These are phyloP conservation scores for Mustelus asterias DNA, from an alignment of 2,113 vertebrate genomes.

Conservation along the genomic window DNA sequence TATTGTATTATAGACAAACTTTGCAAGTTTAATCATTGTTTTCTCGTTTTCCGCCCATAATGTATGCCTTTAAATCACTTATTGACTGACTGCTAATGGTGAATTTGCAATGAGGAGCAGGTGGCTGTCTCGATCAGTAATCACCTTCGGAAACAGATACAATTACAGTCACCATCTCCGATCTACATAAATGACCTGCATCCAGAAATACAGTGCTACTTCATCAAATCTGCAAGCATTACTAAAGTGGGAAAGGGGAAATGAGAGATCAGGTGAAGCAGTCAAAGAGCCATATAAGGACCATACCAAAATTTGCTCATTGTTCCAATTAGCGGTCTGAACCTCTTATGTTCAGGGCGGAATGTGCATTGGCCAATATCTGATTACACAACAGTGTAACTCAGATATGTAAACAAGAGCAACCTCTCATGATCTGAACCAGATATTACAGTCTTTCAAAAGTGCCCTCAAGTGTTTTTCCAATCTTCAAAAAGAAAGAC, in stretches of 20 bases:
- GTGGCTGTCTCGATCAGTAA: background rate
- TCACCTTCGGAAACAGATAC: background rate
- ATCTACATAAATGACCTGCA: background rate
- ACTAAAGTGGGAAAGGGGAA: background rate
- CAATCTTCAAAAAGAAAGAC: background rate
- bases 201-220: background rate
- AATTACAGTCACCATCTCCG: background rate
- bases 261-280: background rate
- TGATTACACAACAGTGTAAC: background rate
- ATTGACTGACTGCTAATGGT: background rate
- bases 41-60: too few relatives aligned
- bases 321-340: background rate
- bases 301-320: background rate
- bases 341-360: background rate
- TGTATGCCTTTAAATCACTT: background rate
- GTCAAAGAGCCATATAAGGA: background rate
- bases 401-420: background rate
- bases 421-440: background rate
- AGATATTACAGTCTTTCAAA: background rate
- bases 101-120: background rate
- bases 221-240: background rate
- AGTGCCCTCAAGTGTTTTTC: background rate
- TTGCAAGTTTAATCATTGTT: too few relatives aligned
- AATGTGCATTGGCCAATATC: too few relatives aligned
- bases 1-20: too few relatives aligned